phyloP scores from a whole-genome alignment of 2,113 vertebrate genomes.

The Lontra canadensis region DNA sequence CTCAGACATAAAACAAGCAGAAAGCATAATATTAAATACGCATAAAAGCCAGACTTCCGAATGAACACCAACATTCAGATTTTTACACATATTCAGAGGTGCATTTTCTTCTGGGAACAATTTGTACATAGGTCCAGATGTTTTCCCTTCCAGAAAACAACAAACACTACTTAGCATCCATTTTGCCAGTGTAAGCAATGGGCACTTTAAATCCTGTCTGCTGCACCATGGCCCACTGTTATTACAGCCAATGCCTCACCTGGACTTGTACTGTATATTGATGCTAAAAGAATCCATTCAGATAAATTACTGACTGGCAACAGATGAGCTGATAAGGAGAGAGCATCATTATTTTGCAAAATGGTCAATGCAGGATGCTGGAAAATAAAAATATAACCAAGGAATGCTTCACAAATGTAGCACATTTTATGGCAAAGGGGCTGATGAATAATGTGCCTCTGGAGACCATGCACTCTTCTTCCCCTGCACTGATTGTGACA shows the following conservation, averaged over 20 bases:
- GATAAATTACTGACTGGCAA: constrained; percentile 41
- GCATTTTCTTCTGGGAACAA: constrained; percentile 22
- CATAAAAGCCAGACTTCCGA: not conserved
- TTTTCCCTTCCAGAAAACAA: not conserved
- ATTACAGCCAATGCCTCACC: not conserved
- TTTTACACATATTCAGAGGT: constrained; percentile 57
- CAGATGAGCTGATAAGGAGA: constrained; percentile 59
- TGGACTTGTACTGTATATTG: not conserved
- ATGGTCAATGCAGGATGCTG: not conserved
- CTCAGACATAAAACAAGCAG: constrained; percentile 30
- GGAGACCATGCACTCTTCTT: not conserved
- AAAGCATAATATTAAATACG: not conserved
- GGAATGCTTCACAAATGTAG: not conserved
- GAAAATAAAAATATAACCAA: constrained; percentile 60
- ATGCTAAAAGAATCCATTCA: constrained; percentile 25
- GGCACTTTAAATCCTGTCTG: not conserved
- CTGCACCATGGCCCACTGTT: not conserved
- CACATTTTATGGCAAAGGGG: constrained; percentile 15
- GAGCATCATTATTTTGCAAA: constrained; percentile 65
- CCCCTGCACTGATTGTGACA: not conserved
- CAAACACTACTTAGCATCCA: not conserved
- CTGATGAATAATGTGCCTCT: not conserved
- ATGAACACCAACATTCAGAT: not conserved
- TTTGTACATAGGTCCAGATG: constrained; percentile 15
- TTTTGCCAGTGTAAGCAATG: not conserved